Percentiles rank a stretch among this genome's conserved stretches.
Evolutionary conservation across 2,113 vertebrate genomes (phyloP).

Genomic region (Bostrychus sinensis): DNA sequence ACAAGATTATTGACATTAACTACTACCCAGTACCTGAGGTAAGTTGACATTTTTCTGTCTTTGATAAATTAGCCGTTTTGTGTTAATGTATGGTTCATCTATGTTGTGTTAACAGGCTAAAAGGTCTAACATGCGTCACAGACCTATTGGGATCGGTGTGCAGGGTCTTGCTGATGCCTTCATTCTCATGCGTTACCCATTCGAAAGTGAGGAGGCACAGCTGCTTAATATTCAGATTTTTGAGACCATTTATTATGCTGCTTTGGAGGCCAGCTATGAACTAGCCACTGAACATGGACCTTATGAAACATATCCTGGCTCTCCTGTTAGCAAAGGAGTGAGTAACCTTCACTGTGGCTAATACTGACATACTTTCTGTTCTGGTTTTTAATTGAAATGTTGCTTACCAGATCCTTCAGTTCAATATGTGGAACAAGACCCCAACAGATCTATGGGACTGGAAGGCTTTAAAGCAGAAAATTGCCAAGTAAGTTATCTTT

Average conservation of each 20-base stretch:
- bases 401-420: slow-evolving; percentile 87
- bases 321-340: slow-evolving; percentile 93
- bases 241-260: slow-evolving; percentile 95
- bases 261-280: slow-evolving; percentile 93
- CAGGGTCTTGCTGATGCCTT: slow-evolving; percentile 96
- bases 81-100: slow-evolving; percentile 4
- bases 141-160: slow-evolving; percentile 94
- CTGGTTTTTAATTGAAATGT: neutral
- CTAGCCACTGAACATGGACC: slow-evolving; percentile 84
- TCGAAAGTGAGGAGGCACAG: slow-evolving; percentile 92
- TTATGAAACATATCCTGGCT: slow-evolving; percentile 89
- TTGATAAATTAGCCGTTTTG: neutral
- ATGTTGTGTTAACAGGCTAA: slow-evolving; percentile 78
- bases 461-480: slow-evolving; percentile 88
- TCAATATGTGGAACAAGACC: slow-evolving; percentile 92
- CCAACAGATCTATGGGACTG: slow-evolving; percentile 93
- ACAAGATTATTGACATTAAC: slow-evolving; percentile 98
- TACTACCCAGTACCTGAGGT: slow-evolving; percentile 95
- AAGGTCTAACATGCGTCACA: slow-evolving; percentile 90
- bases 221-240: slow-evolving; percentile 93
- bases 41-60: neutral
- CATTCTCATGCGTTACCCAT: slow-evolving; percentile 94
- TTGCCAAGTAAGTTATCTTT: slow-evolving; percentile 85
- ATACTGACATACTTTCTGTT: neutral
- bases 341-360: slow-evolving; percentile 59